Conservation (phyloP, 2,888 invertebrate genomes). For the Microplitis deprimator region DNA sequence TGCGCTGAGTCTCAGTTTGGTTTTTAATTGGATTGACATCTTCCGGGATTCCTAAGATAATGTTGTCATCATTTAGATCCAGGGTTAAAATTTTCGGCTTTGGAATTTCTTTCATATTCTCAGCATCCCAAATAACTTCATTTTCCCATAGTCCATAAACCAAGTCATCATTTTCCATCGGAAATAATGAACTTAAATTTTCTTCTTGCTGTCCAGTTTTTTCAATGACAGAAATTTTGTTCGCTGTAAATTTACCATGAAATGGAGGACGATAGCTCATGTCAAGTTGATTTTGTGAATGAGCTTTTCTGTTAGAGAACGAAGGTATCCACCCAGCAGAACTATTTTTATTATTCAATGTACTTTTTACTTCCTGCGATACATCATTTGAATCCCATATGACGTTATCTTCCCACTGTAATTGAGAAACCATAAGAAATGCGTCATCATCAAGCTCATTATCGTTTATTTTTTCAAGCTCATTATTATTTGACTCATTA, state of each 20-base stretch:
- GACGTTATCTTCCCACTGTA: slow-evolving; percentile 98
- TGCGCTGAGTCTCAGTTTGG: slow-evolving; percentile 79
- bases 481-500: slow-evolving; percentile 46
- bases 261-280: slow-evolving; percentile 71
- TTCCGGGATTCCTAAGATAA: slow-evolving; percentile 93
- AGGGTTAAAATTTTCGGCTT: slow-evolving; percentile 95
- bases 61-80: slow-evolving; percentile 98
- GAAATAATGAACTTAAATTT: slow-evolving; percentile 98
- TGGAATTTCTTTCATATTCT: slow-evolving; percentile 88
- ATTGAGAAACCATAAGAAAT: slow-evolving; percentile 95
- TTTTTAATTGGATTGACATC: slow-evolving; percentile 79
- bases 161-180: slow-evolving; percentile 97
- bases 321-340: slow-evolving; percentile 98
- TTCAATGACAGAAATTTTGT: slow-evolving; percentile 40
- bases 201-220: slow-evolving; percentile 77
- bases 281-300: slow-evolving; percentile 81
- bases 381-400: slow-evolving; percentile 98
- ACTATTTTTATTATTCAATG: slow-evolving; percentile 90
- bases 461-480: slow-evolving; percentile 58
- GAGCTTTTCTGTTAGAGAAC: slow-evolving; percentile 85
- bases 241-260: slow-evolving; percentile 44
- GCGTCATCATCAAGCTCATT: slow-evolving; percentile 88
- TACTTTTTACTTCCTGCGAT: slow-evolving; percentile 88
- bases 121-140: slow-evolving; percentile 98
- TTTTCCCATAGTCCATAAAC: slow-evolving; percentile 98